A percentile compares a stretch with the other conserved stretches of the same genome.
These are phyloP conservation scores for Scalopus aquaticus DNA, from an alignment of 2,113 vertebrate genomes.

Conservation along the genomic window DNA sequence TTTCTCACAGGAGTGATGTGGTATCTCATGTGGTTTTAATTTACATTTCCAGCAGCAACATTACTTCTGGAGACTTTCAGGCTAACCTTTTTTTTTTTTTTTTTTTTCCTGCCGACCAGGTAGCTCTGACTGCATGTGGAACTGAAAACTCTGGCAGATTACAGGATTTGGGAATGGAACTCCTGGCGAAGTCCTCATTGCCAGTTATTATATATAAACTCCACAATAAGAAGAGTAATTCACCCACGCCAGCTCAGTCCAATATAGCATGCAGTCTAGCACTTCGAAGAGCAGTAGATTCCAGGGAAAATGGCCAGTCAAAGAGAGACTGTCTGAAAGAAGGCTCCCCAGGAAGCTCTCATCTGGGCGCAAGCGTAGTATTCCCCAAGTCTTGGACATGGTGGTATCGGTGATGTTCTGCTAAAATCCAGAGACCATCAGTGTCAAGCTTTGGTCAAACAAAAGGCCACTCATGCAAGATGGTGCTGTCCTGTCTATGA, in stretches of 20 bases:
- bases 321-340: slow-evolving; percentile 85
- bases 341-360: slow-evolving; percentile 84
- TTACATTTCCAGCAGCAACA: slow-evolving; percentile 51
- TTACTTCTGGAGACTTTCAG: slow-evolving; percentile 84
- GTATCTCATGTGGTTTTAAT: too few species aligned
- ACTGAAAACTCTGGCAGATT: slow-evolving; percentile 84
- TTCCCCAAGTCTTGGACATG: slow-evolving; percentile 82
- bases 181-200: slow-evolving; percentile 85
- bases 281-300: slow-evolving; percentile 88
- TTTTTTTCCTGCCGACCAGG: slow-evolving; percentile 86
- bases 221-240: slow-evolving; percentile 89
- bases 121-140: slow-evolving; percentile 84
- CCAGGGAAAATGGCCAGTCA: slow-evolving; percentile 82
- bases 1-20: too few species aligned
- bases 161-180: slow-evolving; percentile 89
- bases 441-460: slow-evolving; percentile 78
- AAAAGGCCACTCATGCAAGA: too few species aligned
- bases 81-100: slow-evolving; percentile 80
- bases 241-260: slow-evolving; percentile 86
- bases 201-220: slow-evolving; percentile 87
- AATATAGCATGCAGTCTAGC: slow-evolving; percentile 85
- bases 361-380: slow-evolving; percentile 82
- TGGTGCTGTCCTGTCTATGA: too few species aligned
- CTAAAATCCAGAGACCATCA: slow-evolving; percentile 87
- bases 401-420: slow-evolving; percentile 81